Evolutionary conservation across 2,888 invertebrate species (phyloP), one percentile per base, ranked within the genome.

Genomic region (Margaritifera margaritifera): DNA sequence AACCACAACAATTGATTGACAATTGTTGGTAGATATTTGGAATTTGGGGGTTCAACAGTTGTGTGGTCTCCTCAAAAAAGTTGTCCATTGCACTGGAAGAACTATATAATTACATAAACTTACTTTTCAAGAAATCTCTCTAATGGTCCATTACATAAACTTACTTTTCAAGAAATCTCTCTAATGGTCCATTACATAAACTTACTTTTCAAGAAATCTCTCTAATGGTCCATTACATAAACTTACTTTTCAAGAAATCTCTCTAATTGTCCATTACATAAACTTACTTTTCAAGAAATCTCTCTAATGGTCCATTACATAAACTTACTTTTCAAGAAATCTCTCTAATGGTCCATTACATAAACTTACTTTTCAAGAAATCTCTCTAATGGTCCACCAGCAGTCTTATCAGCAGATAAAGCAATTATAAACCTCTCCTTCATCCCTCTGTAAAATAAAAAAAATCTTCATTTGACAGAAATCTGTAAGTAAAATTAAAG

Each of bases 361-460:
- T 42, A 42, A 15, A 73, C 82, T 75, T 76, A 88, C 89, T 77
- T 84, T 52, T 81, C 80, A 8, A 89, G 80, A 73, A 78, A 86
- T 55, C 78, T 73, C 60, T 83, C 82, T 71, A 89, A 89, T 42
- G 89, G 88, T 52, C 89, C 88, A 11, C 89, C 89, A 31, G 88
- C 86, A 42, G 81, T 75, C 72, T 83, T 84, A 73, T 89, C 89
- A 6, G 83, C 78, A 19, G 83, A 77, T 31, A 89, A 67, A 25
- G 89, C 88, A 65, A 86, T 69, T 5, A 86, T 64, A 71, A 89
- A 82, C 68, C 85, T 79, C 62, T 87, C 87, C 51, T 85, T 83
- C 8, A 84, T 78, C 20, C 82, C 68, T 51, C 86, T 87, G 78
- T 27, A 77, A 72, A 50, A 52, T n/a, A 25, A 31, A 57, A 56